Conservation (phyloP, 2,113 vertebrate species). For the Diglossa brunneiventris region DNA sequence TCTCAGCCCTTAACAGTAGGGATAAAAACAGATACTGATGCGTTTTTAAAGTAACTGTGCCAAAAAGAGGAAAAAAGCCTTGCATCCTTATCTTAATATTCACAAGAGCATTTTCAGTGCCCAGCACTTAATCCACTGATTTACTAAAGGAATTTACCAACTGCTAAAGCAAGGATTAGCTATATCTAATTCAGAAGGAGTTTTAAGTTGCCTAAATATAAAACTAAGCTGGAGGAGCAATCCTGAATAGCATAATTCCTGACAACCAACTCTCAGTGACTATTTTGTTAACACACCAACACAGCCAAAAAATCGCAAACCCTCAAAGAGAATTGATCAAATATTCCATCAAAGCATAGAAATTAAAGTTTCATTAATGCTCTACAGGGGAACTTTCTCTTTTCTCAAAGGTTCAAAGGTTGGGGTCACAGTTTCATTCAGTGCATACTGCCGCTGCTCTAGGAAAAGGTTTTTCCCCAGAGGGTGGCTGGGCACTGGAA, state of each 20-base stretch:
- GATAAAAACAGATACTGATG: neutral
- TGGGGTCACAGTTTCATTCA: neutral
- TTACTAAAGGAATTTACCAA: neutral
- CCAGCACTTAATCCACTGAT: neutral
- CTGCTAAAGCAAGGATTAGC: conserved; percentile 26
- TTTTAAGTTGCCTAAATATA: conserved; percentile 8
- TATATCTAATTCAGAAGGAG: neutral
- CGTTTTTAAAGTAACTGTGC: neutral
- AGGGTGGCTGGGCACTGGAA: neutral
- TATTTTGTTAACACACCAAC: neutral
- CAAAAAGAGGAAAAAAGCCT: neutral
- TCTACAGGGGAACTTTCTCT: neutral
- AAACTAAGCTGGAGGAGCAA: neutral
- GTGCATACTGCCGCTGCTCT: rapidly evolving
- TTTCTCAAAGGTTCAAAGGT: neutral
- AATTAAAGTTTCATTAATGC: neutral
- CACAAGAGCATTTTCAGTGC: neutral
- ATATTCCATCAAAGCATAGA: rapidly evolving
- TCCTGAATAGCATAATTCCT: neutral
- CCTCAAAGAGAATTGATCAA: neutral
- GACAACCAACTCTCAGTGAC: neutral
- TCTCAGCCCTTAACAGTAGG: neutral
- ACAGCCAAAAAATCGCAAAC: neutral
- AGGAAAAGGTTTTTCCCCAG: neutral
- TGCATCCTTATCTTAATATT: neutral